Evolutionary conservation across 2,113 vertebrate species (phyloP), one percentile per base, ranked within the genome.

Genomic region (Rhinoptilus africanus): DNA sequence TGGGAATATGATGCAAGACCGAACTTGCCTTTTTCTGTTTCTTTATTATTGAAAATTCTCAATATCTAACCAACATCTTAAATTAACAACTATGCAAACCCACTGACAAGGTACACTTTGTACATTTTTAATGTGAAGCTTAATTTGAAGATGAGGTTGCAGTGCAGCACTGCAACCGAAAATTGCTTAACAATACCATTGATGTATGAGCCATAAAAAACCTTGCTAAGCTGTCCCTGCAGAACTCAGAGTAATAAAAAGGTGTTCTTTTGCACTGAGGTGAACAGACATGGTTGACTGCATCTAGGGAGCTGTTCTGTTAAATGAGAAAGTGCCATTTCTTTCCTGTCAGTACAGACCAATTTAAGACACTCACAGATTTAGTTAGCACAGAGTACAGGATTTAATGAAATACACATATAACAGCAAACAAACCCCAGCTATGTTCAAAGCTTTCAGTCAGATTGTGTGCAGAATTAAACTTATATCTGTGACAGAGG

Each of bases 181-280:
- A 97, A 97, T 96, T 96, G 93, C 95, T 96, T 97, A 97, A 97
- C 96, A 96, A 97, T 96, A 97, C 86, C 93, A 93, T 63, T 97
- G 96, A 97, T 97, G 89, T 97, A 95, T 96, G 95, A 96, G 94
- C 91, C 96, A 96, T 96, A 97, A 97, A 96, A 97, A 96, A 74
- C 83, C 95, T 95, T 66, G 72, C 95, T 96, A 97, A 97, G 92
- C 94, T 97, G 94, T 97, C 95, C 96, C 96, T 89, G 96, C 96
- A 97, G 95, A 97, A 97, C 95, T 95, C 89, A 1, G 88, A 96
- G 96, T 84, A 97, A 97, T 97, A 96, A 96, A 97, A 96, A 97
- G 95, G 95, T 96, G 94, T 95, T 96, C 95, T 91, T 96, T 93
- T 96, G 94, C 95, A 96, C 94, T 67, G 94, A 97, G 95, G 95